phyloP scores from a whole-genome alignment of 2,888 invertebrate species.

The Oligia latruncula region DNA sequence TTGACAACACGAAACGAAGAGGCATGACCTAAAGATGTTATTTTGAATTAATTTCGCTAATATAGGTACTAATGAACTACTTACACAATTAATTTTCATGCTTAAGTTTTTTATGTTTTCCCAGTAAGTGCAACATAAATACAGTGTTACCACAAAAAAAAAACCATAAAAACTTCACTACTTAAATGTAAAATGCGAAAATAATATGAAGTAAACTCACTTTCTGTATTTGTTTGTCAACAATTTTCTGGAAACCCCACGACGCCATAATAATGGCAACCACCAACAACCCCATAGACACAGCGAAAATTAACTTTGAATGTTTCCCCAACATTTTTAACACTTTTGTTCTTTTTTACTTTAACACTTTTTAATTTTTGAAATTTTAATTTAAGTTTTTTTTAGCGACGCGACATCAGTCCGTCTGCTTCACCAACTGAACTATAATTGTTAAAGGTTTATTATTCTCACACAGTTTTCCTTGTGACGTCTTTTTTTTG shows the following conservation, averaged over 20 bases:
- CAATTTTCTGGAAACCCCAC: slow-evolving; percentile 88
- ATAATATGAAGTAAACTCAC: slow-evolving; percentile 73
- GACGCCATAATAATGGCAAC: slow-evolving; percentile 83
- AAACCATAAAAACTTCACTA: neutral
- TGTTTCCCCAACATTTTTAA: slow-evolving; percentile 81
- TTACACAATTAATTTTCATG: slow-evolving; percentile 8
- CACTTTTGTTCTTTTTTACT: slow-evolving; percentile 40
- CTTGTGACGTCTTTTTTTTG: slow-evolving; percentile 51
- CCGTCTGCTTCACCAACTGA: slow-evolving; percentile 65
- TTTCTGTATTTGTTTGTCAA: slow-evolving; percentile 85
- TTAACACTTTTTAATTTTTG: slow-evolving; percentile 24
- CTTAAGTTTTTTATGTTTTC: neutral
- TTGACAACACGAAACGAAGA: neutral
- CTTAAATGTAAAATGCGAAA: neutral
- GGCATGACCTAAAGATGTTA: neutral
- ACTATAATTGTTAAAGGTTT: slow-evolving; percentile 66
- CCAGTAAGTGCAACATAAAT: neutral
- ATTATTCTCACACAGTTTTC: slow-evolving; percentile 60
- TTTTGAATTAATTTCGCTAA: neutral
- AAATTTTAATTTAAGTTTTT: slow-evolving; percentile 22
- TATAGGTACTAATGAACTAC: slow-evolving; percentile 11
- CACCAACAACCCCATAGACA: slow-evolving; percentile 80
- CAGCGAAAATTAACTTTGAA: slow-evolving; percentile 77
- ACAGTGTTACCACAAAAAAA: neutral
- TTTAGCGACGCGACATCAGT: slow-evolving; percentile 55